A percentile compares a stretch with the other conserved stretches of the same genome.
Evolutionary conservation across 2,888 invertebrate species (phyloP).

Genomic region (Sericinus montela): DNA sequence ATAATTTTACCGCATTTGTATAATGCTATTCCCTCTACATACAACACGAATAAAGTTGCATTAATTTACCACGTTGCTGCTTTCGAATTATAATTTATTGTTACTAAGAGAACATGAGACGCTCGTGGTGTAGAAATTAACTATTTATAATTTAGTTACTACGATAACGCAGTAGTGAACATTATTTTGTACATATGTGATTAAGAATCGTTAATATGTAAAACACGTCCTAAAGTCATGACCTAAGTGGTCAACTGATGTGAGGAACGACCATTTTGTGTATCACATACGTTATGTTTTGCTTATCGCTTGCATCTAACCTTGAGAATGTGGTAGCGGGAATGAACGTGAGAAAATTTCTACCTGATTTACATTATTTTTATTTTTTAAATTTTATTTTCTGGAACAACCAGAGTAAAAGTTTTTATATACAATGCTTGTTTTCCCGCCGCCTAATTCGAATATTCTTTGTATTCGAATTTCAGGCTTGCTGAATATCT

Average conservation of each 20-base stretch:
- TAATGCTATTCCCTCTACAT: slow-evolving; percentile 17
- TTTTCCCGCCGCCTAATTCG: too few species aligned
- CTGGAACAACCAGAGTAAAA: too few species aligned
- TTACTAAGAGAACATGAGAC: neutral
- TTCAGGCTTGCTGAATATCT: too few species aligned
- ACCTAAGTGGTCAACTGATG: slow-evolving; percentile 55
- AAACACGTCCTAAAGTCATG: slow-evolving; percentile 43
- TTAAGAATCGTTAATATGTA: slow-evolving; percentile 33
- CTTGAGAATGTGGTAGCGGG: slow-evolving; percentile 48
- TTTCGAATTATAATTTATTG: slow-evolving; percentile 18
- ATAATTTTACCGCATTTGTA: slow-evolving; percentile 20
- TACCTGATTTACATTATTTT: neutral
- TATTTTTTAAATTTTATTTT: neutral
- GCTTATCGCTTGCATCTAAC: slow-evolving; percentile 54
- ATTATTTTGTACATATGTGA: slow-evolving; percentile 8
- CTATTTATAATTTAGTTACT: slow-evolving; percentile 1
- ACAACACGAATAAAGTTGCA: slow-evolving; percentile 11
- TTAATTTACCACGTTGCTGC: slow-evolving; percentile 14
- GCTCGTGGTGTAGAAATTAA: slow-evolving; percentile 1
- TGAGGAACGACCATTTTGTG: slow-evolving; percentile 43
- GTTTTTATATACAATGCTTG: too few species aligned
- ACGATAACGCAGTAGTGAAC: slow-evolving; percentile 6
- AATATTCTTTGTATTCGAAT: too few species aligned
- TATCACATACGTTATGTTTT: slow-evolving; percentile 29
- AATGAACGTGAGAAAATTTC: slow-evolving; percentile 56